Evolutionary conservation across 2,888 invertebrate species (phyloP).

Genomic region (Dinocampus coccinellae): DNA sequence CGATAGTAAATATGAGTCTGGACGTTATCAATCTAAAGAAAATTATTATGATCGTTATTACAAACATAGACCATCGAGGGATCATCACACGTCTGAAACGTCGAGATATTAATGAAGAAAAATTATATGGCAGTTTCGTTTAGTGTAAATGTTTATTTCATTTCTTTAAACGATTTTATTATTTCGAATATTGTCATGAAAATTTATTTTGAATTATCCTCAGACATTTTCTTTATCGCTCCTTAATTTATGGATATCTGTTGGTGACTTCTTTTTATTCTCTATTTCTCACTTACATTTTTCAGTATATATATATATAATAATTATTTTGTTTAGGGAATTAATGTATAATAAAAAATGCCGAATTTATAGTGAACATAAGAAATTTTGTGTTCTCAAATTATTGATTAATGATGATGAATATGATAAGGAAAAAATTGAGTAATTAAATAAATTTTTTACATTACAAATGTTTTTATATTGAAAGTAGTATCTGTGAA

Average conservation of each 20-base stretch:
- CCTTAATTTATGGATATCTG: no score
- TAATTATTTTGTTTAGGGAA: neutral
- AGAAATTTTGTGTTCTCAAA: neutral
- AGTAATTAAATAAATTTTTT: neutral
- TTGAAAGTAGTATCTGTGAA: neutral
- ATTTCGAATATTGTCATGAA: neutral
- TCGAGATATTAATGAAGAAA: slow-evolving; percentile 61
- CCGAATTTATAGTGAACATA: neutral
- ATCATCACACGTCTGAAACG: slow-evolving; percentile 61
- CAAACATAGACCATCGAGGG: slow-evolving; percentile 66
- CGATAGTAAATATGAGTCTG: slow-evolving; percentile 48
- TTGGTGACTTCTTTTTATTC: neutral
- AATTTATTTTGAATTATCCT: neutral
- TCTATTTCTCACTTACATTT: neutral
- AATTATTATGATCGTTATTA: slow-evolving; percentile 68
- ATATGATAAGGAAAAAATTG: neutral
- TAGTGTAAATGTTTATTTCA: slow-evolving; percentile 24
- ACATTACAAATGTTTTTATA: neutral
- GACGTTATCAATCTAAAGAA: slow-evolving; percentile 59
- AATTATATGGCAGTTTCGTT: slow-evolving; percentile 19
- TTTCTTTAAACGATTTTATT: neutral
- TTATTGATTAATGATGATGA: neutral
- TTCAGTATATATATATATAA: neutral
- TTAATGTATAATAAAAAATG: no score
- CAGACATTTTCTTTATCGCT: neutral